These are phyloP conservation scores for Poecilia picta DNA, from an alignment of 2,797 vertebrate species.

Conservation along the genomic window DNA sequence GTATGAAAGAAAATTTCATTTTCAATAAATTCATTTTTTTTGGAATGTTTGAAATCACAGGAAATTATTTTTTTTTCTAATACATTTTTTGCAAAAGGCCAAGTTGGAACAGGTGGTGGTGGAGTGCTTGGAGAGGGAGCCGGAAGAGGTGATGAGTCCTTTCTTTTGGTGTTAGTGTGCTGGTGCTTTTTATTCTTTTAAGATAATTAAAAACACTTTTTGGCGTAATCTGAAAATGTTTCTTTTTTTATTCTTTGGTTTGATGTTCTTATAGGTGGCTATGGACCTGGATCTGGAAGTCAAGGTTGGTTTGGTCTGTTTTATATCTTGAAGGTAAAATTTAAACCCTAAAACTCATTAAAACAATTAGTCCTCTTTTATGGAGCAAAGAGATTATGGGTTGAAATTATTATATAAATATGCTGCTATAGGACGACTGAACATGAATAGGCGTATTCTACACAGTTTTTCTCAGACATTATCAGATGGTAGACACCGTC, in stretches of 20 bases:
- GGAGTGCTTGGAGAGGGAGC: slow-evolving; percentile 58
- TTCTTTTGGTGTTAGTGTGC: not conserved
- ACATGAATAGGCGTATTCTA: not conserved
- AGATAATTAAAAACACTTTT: not conserved
- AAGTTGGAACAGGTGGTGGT: slow-evolving; percentile 39
- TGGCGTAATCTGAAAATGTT: not conserved
- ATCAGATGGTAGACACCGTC: too few relatives aligned
- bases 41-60: not conserved
- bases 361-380: not conserved
- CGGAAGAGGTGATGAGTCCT: slow-evolving; percentile 49
- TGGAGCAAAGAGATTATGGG: not conserved
- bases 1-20: slow-evolving; percentile 36
- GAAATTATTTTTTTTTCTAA: slow-evolving; percentile 5
- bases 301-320: slow-evolving; percentile 17
- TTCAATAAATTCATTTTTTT: not conserved
- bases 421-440: not conserved
- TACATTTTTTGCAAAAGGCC: slow-evolving; percentile 41
- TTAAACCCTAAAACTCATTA: not conserved
- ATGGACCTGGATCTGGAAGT: slow-evolving; percentile 35
- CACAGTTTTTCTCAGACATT: not conserved
- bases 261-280: slow-evolving; percentile 20
- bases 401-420: not conserved
- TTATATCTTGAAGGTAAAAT: not conserved
- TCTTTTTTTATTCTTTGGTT: not conserved
- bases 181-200: not conserved